Base-by-base conservation (phyloP, 2,797 vertebrate species). In the Gambusia yucatana region DNA sequence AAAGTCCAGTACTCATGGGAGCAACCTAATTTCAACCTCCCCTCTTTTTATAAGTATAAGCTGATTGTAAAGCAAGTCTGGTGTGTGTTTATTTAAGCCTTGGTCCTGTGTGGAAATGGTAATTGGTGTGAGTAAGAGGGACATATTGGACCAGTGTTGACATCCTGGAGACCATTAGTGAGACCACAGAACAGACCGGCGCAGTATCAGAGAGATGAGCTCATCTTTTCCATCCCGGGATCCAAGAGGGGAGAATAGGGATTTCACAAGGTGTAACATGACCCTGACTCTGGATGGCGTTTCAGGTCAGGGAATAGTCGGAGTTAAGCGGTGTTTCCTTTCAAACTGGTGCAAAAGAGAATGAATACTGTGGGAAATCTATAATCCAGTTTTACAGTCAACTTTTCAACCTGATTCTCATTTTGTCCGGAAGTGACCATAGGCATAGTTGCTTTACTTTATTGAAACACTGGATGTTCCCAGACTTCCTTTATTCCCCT, bases 11-110 rank as follows among this genome's bases (percentile, higher is more conserved):
- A 20, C 91, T 90, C 88, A 71, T 22, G 86, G 88, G 90, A 92
- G 71, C 10, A 76, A 79, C 78, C 86, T 86, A 72, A 91, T 93
- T 94, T 92, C 90, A 90, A 85, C 88, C 39, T 76, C 43, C 65
- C 80, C 72, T n/a, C 84, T 92, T 90, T 94, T 94, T 94, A 90
- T 91, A 94, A 87, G 93, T 92, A 77, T 80, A 87, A 84, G 82
- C 78, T 91, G 91, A 93, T 94, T 90, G 87, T 90, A 90, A 86
- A 92, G 90, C 82, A 47, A 85, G 86, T 92, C 78, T 89, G 80
- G 77, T 55, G 73, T 85, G 43, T 93, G 92, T 94, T 94, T 95
- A 89, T 94, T 93, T 94, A 88, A 90, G 83, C 86, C 84, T 74
- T 65, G 57, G 75, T 80, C 77, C 85, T 80, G 79, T 85, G 89